phyloP scores from a whole-genome alignment of 1,140 invertebrate genomes.

The Heliconius congener region DNA sequence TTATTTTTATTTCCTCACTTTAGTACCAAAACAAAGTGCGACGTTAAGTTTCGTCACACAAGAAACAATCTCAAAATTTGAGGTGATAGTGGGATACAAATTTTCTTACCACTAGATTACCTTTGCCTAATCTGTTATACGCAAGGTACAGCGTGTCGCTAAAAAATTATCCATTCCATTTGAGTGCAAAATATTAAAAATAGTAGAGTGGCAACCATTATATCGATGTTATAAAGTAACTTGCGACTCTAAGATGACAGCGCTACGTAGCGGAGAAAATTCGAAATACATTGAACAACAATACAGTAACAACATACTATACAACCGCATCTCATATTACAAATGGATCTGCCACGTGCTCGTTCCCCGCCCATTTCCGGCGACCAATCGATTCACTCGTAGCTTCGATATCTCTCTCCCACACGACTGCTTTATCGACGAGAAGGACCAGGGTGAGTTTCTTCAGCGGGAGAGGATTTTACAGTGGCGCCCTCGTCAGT shows the following conservation, averaged over 20 bases:
- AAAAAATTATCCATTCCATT: not conserved
- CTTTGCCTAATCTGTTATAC: not conserved
- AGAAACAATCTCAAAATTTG: no score
- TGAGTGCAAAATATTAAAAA: not conserved
- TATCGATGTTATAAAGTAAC: not conserved
- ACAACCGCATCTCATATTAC: constrained; percentile 51
- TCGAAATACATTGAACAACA: constrained; percentile 40
- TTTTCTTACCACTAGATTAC: no score
- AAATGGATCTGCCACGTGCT: constrained; percentile 72
- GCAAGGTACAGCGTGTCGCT: no score
- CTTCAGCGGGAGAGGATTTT: constrained; percentile 56
- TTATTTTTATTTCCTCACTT: no score
- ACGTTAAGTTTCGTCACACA: no score
- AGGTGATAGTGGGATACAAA: no score
- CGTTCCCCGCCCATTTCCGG: constrained; percentile 67
- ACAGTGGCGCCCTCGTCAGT: constrained; percentile 74
- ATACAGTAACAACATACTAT: constrained; percentile 41
- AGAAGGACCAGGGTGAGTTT: constrained; percentile 70
- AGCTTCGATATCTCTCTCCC: constrained; percentile 61
- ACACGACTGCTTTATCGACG: constrained; percentile 69
- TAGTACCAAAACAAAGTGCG: no score
- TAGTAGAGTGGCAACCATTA: not conserved
- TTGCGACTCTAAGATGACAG: not conserved
- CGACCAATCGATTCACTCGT: constrained; percentile 71
- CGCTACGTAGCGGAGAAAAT: not conserved